A percentile compares a stretch with the other conserved stretches of the same genome.
phyloP scores from a whole-genome alignment of 2,888 invertebrate genomes.

The Geotrupes spiniger region DNA sequence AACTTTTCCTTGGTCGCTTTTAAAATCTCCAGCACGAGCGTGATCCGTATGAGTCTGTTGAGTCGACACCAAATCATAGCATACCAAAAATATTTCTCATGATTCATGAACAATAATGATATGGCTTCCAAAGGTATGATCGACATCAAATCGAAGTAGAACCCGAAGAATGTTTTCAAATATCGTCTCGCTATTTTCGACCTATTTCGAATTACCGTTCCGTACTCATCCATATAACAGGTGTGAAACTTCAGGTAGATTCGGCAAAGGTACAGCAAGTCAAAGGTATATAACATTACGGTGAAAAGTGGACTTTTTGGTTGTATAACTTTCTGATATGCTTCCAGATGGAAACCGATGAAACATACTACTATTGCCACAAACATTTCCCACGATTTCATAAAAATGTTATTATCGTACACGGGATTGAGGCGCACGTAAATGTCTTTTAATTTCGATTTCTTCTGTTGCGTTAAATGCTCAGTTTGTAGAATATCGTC shows the following conservation, averaged over 20 bases:
- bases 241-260: conserved; percentile 28
- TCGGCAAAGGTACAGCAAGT: conserved; percentile 26
- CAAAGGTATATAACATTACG: conserved; percentile 23
- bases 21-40: conserved; percentile 15
- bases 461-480: not conserved
- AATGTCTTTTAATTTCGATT: conserved; percentile 2
- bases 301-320: not conserved
- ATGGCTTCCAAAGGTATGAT: conserved; percentile 27
- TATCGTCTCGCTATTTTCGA: conserved; percentile 25
- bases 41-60: conserved; percentile 17
- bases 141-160: conserved; percentile 24
- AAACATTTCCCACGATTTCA: conserved; percentile 7
- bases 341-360: conserved; percentile 18
- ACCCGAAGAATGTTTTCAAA: conserved; percentile 21
- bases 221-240: conserved; percentile 28
- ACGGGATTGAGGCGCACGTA: conserved; percentile 10
- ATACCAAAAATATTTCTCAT: not conserved
- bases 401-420: conserved; percentile 2
- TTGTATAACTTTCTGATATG: conserved; percentile 13
- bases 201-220: conserved; percentile 25
- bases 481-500: not conserved
- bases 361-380: conserved; percentile 12
- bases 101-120: conserved; percentile 12
- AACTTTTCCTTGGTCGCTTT: conserved; percentile 18
- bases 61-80: conserved; percentile 10